A percentile compares a stretch with the other conserved stretches of the same genome.
phyloP scores from a whole-genome alignment of 1,140 invertebrate genomes.

The Metaphire vulgaris region DNA sequence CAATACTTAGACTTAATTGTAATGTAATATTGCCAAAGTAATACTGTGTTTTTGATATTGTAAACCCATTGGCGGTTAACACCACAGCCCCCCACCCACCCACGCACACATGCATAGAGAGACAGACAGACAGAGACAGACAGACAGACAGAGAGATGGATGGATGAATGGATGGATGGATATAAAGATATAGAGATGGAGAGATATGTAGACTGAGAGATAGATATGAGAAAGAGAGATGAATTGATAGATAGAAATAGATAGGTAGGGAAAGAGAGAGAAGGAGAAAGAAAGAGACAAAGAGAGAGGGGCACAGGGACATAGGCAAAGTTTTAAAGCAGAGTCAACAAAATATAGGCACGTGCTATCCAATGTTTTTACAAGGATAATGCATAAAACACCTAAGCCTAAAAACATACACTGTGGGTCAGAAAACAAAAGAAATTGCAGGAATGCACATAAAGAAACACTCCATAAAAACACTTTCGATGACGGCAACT shows the following conservation, averaged over 20 bases:
- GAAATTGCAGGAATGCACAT: background rate
- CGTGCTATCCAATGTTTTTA: too few species aligned
- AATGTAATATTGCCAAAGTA: too few species aligned
- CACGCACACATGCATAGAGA: too few species aligned
- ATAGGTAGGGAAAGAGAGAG: background rate
- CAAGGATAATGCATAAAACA: background rate
- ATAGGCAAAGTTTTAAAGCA: background rate
- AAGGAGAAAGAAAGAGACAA: background rate
- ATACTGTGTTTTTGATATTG: too few species aligned
- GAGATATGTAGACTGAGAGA: background rate
- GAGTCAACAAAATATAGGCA: too few species aligned
- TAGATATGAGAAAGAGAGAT: background rate
- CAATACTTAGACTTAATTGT: too few species aligned
- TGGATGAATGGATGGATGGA: background rate
- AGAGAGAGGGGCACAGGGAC: background rate
- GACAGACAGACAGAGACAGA: background rate
- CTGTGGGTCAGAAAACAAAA: background rate
- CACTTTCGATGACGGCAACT: too few species aligned
- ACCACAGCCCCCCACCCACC: too few species aligned
- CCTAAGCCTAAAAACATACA: background rate
- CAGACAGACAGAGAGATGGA: background rate
- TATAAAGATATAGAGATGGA: background rate
- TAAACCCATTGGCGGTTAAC: too few species aligned
- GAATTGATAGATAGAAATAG: background rate
- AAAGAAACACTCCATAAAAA: background rate